These are phyloP conservation scores for Hippocampus mohnikei DNA, from an alignment of 2,113 vertebrate species.

Conservation along the genomic window DNA sequence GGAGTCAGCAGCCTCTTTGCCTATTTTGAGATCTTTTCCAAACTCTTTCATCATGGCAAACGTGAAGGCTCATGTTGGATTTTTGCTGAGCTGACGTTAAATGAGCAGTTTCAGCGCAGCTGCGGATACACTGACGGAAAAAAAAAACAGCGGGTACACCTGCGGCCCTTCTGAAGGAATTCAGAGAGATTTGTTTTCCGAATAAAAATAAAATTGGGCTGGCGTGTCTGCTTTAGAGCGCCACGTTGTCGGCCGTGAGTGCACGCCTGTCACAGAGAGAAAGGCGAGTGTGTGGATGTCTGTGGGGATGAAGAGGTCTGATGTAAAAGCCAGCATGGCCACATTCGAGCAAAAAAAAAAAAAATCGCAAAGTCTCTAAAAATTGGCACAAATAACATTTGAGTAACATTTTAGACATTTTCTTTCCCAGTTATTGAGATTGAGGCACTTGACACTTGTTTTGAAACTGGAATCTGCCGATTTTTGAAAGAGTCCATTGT, in stretches of 20 bases:
- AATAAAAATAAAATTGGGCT: neutral
- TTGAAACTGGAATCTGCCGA: conserved; percentile 19
- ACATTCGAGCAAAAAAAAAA: too few relatives aligned
- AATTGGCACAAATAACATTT: neutral
- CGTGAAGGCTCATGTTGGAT: conserved; percentile 29
- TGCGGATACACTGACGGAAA: conserved; percentile 14
- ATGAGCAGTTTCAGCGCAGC: conserved; percentile 28
- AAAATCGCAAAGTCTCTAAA: too few relatives aligned
- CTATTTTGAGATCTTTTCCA: conserved; percentile 47
- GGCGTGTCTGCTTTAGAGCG: neutral
- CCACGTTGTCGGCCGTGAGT: neutral
- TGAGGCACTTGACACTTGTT: neutral
- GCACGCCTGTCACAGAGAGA: neutral
- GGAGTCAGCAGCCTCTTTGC: conserved; percentile 45
- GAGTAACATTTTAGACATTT: neutral
- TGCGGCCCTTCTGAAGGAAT: neutral
- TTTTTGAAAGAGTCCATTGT: conserved; percentile 10
- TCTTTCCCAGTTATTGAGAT: neutral
- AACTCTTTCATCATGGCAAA: conserved; percentile 60
- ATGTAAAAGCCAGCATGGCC: neutral
- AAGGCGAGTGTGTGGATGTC: neutral
- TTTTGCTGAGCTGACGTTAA: conserved; percentile 49
- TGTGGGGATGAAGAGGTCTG: too few relatives aligned
- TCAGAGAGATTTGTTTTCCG: too few relatives aligned
- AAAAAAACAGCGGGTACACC: conserved; percentile 2